Evolutionary conservation across 2,888 invertebrate species (phyloP).

Genomic region (Pelosia muscerda): DNA sequence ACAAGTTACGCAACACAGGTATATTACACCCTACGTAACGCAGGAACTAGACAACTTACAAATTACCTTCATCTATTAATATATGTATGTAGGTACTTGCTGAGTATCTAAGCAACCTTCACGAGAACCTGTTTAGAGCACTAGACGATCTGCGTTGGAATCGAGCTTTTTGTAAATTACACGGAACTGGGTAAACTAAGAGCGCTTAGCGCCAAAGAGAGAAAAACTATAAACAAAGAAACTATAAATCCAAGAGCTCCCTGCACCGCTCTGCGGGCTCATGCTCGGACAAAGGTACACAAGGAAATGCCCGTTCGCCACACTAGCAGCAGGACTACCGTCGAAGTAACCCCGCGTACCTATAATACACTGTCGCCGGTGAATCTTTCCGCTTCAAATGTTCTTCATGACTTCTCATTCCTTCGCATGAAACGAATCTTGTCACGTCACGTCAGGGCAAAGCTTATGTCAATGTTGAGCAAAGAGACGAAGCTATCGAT

Average conservation of each 20-base stretch:
- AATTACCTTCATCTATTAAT: not conserved
- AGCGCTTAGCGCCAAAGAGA: slow-evolving; percentile 8
- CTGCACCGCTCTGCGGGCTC: not conserved
- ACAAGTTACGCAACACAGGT: slow-evolving; percentile 1
- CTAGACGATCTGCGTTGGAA: slow-evolving; percentile 1
- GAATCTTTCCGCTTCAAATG: slow-evolving; percentile 32
- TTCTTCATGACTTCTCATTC: slow-evolving; percentile 17
- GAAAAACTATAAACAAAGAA: slow-evolving; percentile 23
- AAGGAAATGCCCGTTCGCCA: slow-evolving; percentile 18
- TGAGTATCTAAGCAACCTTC: not conserved
- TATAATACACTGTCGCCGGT: no score
- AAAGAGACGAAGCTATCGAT: no score
- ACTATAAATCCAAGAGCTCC: slow-evolving; percentile 37
- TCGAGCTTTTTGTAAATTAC: not conserved
- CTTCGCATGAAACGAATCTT: not conserved
- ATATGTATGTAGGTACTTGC: no score
- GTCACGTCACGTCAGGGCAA: no score
- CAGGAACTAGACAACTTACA: not conserved
- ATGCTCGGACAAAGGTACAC: slow-evolving; percentile 19
- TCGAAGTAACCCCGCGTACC: slow-evolving; percentile 43
- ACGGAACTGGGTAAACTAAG: not conserved
- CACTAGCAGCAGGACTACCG: slow-evolving; percentile 18
- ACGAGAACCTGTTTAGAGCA: not conserved
- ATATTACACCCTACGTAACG: not conserved
- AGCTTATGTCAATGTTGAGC: no score